Conservation (phyloP, 2,888 invertebrate species). For the Monopis laevigella region DNA sequence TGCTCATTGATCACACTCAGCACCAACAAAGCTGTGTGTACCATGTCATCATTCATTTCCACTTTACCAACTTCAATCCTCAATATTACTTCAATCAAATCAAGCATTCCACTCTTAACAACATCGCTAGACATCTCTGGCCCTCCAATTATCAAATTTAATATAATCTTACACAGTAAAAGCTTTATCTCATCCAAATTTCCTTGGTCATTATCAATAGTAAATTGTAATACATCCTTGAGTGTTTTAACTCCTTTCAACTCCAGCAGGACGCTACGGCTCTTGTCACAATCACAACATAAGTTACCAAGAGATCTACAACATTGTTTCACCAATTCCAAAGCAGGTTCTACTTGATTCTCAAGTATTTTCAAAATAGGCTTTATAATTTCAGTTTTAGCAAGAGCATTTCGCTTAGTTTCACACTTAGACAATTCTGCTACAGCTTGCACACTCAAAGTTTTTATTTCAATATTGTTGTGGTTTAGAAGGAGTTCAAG, state of each 20-base stretch:
- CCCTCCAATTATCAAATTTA: slow-evolving; percentile 83
- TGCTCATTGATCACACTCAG: slow-evolving; percentile 72
- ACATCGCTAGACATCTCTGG: slow-evolving; percentile 71
- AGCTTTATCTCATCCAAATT: slow-evolving; percentile 64
- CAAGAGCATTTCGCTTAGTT: slow-evolving; percentile 75
- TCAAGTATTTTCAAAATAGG: slow-evolving; percentile 65
- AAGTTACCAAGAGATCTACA: slow-evolving; percentile 89
- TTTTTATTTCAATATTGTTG: slow-evolving; percentile 59
- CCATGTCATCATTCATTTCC: slow-evolving; percentile 64
- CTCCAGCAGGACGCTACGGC: slow-evolving; percentile 60
- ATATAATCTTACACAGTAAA: slow-evolving; percentile 77
- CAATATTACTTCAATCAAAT: slow-evolving; percentile 61
- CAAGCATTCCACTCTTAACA: slow-evolving; percentile 62
- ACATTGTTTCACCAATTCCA: slow-evolving; percentile 64
- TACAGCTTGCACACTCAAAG: slow-evolving; percentile 73
- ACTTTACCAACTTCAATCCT: slow-evolving; percentile 50
- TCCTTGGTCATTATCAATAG: slow-evolving; percentile 30
- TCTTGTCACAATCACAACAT: slow-evolving; percentile 85
- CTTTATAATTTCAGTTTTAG: slow-evolving; percentile 67
- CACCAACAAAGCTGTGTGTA: slow-evolving; percentile 64
- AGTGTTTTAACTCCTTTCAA: slow-evolving; percentile 58
- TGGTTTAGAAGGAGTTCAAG: slow-evolving; percentile 46
- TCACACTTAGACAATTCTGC: slow-evolving; percentile 86
- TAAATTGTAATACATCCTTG: slow-evolving; percentile 40
- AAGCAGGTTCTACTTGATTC: slow-evolving; percentile 24